Conservation (phyloP, 2,113 vertebrate genomes). For the Grallaria varia region DNA sequence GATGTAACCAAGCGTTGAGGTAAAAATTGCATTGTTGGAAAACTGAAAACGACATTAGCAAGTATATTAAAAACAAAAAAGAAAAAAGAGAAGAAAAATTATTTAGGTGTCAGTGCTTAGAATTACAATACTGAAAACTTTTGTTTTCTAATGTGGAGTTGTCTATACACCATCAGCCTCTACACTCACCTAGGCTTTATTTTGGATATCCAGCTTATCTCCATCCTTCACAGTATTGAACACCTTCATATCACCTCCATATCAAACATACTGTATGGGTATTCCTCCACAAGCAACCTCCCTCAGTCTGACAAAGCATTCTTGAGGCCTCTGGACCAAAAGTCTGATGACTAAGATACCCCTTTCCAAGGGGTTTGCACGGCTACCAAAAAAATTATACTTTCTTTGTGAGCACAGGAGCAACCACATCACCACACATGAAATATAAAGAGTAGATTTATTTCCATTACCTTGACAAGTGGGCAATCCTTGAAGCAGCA, state of each 20-base stretch:
- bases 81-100: background rate
- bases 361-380: background rate
- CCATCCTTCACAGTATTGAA: background rate
- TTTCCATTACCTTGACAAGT: background rate
- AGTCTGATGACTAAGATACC: background rate
- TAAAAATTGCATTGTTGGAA: background rate
- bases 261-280: background rate
- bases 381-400: background rate
- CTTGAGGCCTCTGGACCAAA: background rate
- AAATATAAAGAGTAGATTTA: background rate
- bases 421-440: background rate
- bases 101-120: background rate
- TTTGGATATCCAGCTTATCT: background rate
- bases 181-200: background rate
- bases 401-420: background rate
- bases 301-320: background rate
- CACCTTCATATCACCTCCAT: background rate
- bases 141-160: background rate
- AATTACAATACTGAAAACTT: background rate
- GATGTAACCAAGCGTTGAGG: background rate
- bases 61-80: background rate
- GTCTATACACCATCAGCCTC: background rate
- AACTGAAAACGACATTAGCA: background rate
- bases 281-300: background rate
- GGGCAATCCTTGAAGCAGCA: background rate